A percentile compares a stretch with the other conserved stretches of the same genome.
phyloP scores from a whole-genome alignment of 2,797 vertebrate species.

The Chaunax sp. region DNA sequence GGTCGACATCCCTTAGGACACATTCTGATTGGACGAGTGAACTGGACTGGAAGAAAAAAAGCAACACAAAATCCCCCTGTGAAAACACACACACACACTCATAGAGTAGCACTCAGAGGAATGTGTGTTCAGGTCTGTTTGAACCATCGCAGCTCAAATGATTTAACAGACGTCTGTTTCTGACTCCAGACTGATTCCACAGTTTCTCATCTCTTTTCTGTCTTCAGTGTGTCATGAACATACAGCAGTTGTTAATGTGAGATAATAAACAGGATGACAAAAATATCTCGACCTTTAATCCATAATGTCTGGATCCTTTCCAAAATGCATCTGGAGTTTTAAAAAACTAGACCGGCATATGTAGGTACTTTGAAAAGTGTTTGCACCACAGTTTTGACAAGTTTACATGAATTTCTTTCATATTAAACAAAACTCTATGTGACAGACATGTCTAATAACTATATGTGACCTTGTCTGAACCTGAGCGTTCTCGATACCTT shows the following conservation, averaged over 20 bases:
- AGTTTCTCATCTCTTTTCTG: not conserved
- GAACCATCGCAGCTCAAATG: slow-evolving; percentile 17
- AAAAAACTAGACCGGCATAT: no score
- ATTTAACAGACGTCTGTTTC: slow-evolving; percentile 4
- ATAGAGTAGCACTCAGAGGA: slow-evolving; percentile 10
- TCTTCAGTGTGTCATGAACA: not conserved
- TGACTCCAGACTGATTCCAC: not conserved
- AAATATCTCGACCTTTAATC: no score
- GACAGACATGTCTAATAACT: no score
- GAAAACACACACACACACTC: slow-evolving; percentile 25
- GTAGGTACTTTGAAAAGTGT: no score
- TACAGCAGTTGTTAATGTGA: not conserved
- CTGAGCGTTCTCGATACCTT: no score
- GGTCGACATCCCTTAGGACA: not conserved
- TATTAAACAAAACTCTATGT: no score
- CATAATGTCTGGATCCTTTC: not conserved
- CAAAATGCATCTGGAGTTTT: no score
- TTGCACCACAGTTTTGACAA: no score
- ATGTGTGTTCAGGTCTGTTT: slow-evolving; percentile 35
- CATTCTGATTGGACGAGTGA: slow-evolving; percentile 30
- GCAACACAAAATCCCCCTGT: slow-evolving; percentile 3
- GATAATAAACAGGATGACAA: not conserved
- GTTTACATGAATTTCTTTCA: no score
- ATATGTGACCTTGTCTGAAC: no score
- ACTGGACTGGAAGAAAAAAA: not conserved